These are phyloP conservation scores for Ficedula albicollis DNA, from an alignment of 2,797 vertebrate species.

Conservation along the genomic window DNA sequence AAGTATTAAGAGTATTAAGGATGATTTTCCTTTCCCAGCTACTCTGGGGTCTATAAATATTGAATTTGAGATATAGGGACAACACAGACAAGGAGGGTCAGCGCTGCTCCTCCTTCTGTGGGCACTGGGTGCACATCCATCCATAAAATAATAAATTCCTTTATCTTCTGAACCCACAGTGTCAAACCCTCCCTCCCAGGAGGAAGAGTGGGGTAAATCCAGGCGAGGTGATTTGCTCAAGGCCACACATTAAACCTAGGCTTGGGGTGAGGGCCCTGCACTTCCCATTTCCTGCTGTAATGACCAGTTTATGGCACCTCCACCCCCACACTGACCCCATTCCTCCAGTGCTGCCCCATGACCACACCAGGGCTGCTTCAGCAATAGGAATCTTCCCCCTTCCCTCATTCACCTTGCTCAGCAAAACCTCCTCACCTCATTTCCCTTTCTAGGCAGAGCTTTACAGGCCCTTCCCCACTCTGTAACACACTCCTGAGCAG, in stretches of 20 bases:
- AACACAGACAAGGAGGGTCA: fast-evolving
- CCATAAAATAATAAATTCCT: neutral
- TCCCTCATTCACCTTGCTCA: neutral
- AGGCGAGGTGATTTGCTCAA: neutral
- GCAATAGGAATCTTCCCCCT: neutral
- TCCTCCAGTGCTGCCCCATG: conserved; percentile 15
- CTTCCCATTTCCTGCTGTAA: conserved; percentile 24
- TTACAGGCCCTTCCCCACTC: neutral
- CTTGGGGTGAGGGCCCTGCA: neutral
- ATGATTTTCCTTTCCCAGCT: neutral
- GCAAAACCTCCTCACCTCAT: neutral
- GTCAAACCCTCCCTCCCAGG: neutral
- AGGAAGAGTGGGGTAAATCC: neutral
- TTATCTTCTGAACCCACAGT: neutral
- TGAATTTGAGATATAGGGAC: neutral
- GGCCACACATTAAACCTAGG: neutral
- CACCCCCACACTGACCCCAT: conserved; percentile 36
- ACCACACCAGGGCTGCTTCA: neutral
- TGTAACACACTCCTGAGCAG: fast-evolving
- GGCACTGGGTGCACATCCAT: fast-evolving
- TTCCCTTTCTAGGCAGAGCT: conserved; percentile 40
- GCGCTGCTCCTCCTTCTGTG: neutral
- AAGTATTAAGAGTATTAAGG: neutral
- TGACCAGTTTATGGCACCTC: neutral
- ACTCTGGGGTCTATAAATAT: neutral